Percentiles rank a stretch among this genome's conserved stretches.
phyloP scores from a whole-genome alignment of 2,888 invertebrate genomes.

The Deladenus siricidicola region DNA sequence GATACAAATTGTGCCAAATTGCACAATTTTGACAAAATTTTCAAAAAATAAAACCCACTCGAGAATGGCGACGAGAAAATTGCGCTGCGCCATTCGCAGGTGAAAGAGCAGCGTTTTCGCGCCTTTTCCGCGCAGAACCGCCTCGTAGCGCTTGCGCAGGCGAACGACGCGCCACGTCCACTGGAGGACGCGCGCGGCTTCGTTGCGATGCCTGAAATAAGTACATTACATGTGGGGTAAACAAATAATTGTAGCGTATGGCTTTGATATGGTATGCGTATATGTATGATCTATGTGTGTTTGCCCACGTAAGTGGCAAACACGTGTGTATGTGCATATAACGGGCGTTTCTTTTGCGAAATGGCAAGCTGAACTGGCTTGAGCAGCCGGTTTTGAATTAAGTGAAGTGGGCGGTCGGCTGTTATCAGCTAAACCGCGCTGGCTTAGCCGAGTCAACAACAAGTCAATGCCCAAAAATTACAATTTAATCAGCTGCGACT shows the following conservation, averaged over 20 bases:
- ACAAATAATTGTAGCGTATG: too few species aligned
- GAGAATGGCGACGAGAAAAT: constrained; percentile 35
- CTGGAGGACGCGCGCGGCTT: constrained; percentile 94
- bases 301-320: too few species aligned
- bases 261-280: too few species aligned
- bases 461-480: background rate
- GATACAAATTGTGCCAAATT: too few species aligned
- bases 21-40: background rate
- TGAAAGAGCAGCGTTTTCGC: constrained; percentile 18
- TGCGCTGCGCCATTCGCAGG: constrained; percentile 34
- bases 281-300: too few species aligned
- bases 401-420: too few species aligned
- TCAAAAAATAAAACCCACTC: constrained; percentile 20
- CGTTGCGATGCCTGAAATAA: constrained; percentile 68
- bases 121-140: background rate
- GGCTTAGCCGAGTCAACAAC: too few species aligned
- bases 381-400: too few species aligned
- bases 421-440: too few species aligned
- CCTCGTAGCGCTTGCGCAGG: constrained; percentile 21
- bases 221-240: background rate
- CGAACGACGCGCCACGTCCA: constrained; percentile 73
- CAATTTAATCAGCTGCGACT: constrained; percentile 38
- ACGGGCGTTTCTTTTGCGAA: too few species aligned
- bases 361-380: too few species aligned
- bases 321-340: too few species aligned